Evolutionary conservation across 92 coral and sea anemone species (phyloP), one percentile per base, ranked within the genome.

Genomic region (Parazoanthus swiftii): DNA sequence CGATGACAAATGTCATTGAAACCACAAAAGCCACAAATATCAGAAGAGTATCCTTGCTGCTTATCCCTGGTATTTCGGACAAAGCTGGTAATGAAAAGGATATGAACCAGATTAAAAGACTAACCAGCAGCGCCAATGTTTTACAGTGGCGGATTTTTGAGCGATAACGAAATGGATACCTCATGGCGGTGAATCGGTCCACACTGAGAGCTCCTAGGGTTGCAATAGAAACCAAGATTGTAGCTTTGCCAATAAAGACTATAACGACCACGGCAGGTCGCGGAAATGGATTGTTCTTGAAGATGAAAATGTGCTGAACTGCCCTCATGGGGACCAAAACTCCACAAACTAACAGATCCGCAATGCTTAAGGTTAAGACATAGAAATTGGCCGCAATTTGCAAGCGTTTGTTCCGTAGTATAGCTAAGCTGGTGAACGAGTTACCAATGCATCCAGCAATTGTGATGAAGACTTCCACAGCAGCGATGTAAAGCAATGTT

Each of bases 241-340:
- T 92, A 5, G 94, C 94, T 56, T 89, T 80, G 16, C 94, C 94
- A 18, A 86, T 89, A 48, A 92, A 89, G 2, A 89, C 88, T 3
- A 89, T 91, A n/a, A 85, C 88, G 23, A 76, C 74, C 11, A 92
- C 85, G 2, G 90, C 84, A 21, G 42, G 43, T 20, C 33, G 54
- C 8, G 85, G 67, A 20, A 91, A 91, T 38, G 89, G 73, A 18
- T 65, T 74, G 81, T 56, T 58, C 3, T 48, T 76, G 82, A 77
- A 86, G 67, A 86, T 67, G 0, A 87, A 88, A 10, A 92, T 51
- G 73, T 92, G 94, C 43, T 92, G 90, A 18, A 86, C 90, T 11
- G 92, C 94, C 77, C 94, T 39, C 63, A 89, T 91, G 65, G 94
- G 94, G 10, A 92, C 94, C 2, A 92, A 81, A 3, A 92, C 78